Evolutionary conservation across 2,113 vertebrate genomes (phyloP).

Genomic region (Lota lota): DNA sequence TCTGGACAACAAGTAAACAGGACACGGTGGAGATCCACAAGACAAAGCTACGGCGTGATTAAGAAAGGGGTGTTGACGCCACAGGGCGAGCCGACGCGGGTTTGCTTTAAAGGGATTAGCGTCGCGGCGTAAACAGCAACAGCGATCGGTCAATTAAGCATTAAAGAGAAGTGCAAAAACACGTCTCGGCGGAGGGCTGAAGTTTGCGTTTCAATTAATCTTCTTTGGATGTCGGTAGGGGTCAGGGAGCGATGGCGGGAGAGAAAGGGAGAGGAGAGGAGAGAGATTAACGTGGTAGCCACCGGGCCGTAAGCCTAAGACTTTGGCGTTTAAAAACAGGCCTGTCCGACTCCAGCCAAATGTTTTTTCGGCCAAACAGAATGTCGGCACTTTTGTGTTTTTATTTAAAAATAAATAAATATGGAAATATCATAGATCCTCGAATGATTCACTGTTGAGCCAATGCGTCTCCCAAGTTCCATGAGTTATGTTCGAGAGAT

Average conservation of each 20-base stretch:
- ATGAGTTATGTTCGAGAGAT: no score
- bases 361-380: slow-evolving; percentile 36
- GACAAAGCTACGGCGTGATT: slow-evolving; percentile 48
- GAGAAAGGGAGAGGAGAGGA: slow-evolving; percentile 35
- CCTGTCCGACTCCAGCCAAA: slow-evolving; percentile 39
- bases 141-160: slow-evolving; percentile 63
- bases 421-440: slow-evolving; percentile 30
- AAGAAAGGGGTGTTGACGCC: slow-evolving; percentile 60
- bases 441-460: no score
- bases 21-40: slow-evolving; percentile 53
- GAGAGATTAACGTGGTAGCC: slow-evolving; percentile 54
- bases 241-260: slow-evolving; percentile 45
- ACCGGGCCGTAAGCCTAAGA: slow-evolving; percentile 9
- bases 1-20: slow-evolving; percentile 61
- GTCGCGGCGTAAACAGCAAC: slow-evolving; percentile 49
- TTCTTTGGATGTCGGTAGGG: slow-evolving; percentile 37
- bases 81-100: slow-evolving; percentile 15
- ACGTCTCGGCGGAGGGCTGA: slow-evolving; percentile 42
- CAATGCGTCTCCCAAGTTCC: no score
- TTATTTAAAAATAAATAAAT: no score
- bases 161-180: slow-evolving; percentile 53
- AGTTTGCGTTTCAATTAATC: slow-evolving; percentile 60
- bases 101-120: slow-evolving; percentile 39
- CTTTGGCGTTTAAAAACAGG: background rate
- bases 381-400: slow-evolving; percentile 52